Evolutionary conservation across 2,888 invertebrate species (phyloP).

Genomic region (Melipona beecheii): DNA sequence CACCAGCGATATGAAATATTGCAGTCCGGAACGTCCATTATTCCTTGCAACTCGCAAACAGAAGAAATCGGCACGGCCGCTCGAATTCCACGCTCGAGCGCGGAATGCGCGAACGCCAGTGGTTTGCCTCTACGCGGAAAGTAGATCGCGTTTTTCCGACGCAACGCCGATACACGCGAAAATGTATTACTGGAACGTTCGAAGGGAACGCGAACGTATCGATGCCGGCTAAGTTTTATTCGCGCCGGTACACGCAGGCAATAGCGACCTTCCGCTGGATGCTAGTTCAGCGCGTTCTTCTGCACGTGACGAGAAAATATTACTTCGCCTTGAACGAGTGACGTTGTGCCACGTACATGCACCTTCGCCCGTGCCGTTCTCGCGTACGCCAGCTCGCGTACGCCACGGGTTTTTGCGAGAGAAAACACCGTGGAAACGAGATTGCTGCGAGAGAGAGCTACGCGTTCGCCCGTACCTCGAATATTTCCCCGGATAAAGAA

Average conservation of each 20-base stretch:
- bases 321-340: conserved; percentile 43
- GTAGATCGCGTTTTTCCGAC: conserved; percentile 26
- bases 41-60: neutral
- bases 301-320: conserved; percentile 64
- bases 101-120: conserved; percentile 40
- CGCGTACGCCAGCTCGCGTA: neutral
- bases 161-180: conserved; percentile 15
- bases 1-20: neutral
- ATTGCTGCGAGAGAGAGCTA: conserved; percentile 28
- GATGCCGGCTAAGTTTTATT: conserved; percentile 2
- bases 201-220: conserved; percentile 29
- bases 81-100: conserved; percentile 29
- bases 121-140: conserved; percentile 2
- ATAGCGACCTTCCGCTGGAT: neutral
- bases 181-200: conserved; percentile 44
- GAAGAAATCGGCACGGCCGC: neutral
- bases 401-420: conserved; percentile 14
- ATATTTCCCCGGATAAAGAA: conserved; percentile 40
- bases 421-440: conserved; percentile 36
- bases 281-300: conserved; percentile 43
- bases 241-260: conserved; percentile 12
- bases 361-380: neutral
- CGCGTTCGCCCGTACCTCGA: conserved; percentile 35
- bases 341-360: conserved; percentile 17
- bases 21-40: neutral